phyloP scores from a whole-genome alignment of 2,113 vertebrate species.

The Prinia subflava region DNA sequence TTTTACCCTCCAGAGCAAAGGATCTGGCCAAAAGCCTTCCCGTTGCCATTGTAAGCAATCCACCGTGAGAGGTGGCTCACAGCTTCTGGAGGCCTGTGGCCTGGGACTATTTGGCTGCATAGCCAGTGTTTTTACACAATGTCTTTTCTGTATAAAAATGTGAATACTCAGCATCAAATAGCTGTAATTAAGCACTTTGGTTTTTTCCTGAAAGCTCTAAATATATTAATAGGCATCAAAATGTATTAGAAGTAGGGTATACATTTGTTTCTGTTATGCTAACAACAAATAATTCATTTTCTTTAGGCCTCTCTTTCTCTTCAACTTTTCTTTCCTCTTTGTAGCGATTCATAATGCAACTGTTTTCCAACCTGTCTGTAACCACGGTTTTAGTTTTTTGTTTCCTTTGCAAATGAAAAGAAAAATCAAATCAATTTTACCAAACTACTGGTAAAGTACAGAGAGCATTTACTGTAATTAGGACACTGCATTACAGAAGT shows the following conservation, averaged over 20 bases:
- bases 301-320: background rate
- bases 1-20: background rate
- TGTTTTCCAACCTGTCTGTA: background rate
- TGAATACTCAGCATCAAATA: background rate
- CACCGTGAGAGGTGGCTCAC: background rate
- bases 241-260: background rate
- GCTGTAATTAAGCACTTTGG: background rate
- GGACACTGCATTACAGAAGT: slow-evolving; percentile 3
- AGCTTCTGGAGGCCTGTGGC: background rate
- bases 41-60: background rate
- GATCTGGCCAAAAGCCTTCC: background rate
- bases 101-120: background rate
- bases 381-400: background rate
- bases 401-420: slow-evolving; percentile 35
- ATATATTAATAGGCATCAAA: background rate
- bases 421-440: slow-evolving; percentile 40
- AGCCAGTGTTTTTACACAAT: background rate
- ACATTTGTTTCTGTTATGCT: background rate
- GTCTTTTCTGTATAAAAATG: background rate
- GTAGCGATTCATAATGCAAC: background rate
- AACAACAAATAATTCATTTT: background rate
- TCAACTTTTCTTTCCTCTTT: background rate
- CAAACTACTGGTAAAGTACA: background rate
- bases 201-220: background rate
- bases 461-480: slow-evolving; percentile 21